phyloP scores from a whole-genome alignment of 2,113 vertebrate species.

The Anolis sagrei region DNA sequence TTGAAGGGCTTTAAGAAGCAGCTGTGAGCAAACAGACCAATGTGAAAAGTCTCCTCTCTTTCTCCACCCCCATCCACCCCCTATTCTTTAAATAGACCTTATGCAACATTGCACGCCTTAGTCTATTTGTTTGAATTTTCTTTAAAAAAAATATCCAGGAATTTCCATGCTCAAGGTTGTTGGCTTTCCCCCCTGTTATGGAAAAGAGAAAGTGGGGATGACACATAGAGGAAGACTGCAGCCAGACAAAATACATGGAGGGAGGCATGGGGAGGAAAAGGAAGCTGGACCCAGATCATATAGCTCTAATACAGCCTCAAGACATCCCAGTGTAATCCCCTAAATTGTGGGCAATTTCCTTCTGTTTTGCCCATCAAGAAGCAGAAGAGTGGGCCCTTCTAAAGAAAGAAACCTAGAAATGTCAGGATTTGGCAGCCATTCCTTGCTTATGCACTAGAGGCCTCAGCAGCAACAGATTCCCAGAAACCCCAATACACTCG shows the following conservation, averaged over 20 bases:
- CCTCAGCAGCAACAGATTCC: neutral
- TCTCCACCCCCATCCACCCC: too few species aligned
- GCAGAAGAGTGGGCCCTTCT: neutral
- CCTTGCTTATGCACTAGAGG: neutral
- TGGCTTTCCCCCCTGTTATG: neutral
- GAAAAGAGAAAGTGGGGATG: neutral
- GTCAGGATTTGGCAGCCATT: neutral
- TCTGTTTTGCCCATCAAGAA: neutral
- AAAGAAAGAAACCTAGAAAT: neutral
- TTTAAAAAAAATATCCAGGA: neutral
- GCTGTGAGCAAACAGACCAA: neutral
- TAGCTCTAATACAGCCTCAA: neutral
- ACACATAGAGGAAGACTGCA: neutral
- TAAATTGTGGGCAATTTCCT: neutral
- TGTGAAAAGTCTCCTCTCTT: neutral
- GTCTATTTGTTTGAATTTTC: neutral
- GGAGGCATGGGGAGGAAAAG: neutral
- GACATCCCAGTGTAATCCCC: neutral
- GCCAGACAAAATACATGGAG: neutral
- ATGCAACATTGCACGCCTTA: neutral
- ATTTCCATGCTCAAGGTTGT: neutral
- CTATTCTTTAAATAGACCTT: neutral
- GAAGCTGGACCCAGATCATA: neutral
- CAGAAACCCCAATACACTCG: neutral
- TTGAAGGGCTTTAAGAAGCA: neutral